A percentile compares a stretch with the other conserved stretches of the same genome.
These are phyloP conservation scores for Stylophora pistillata DNA, from an alignment of 64 coral and sea anemone species.

Conservation along the genomic window DNA sequence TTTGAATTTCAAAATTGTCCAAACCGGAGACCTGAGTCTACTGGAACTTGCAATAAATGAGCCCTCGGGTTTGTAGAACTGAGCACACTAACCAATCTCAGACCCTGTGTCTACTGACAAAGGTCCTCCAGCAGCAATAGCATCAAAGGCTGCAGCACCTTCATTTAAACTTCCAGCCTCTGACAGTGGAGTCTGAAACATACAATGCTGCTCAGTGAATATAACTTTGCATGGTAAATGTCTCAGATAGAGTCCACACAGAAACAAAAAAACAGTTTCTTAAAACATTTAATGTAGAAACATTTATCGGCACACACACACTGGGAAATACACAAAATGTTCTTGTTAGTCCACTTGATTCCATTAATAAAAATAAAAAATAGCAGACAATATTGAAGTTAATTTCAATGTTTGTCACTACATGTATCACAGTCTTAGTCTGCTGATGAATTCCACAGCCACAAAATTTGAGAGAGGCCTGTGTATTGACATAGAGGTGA, in stretches of 20 bases:
- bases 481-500: too few relatives aligned
- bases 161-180: constrained; percentile 77
- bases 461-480: too few relatives aligned
- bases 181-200: constrained; percentile 78
- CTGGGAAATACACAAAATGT: too few relatives aligned
- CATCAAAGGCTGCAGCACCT: constrained; percentile 87
- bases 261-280: not conserved
- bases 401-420: too few relatives aligned
- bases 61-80: not conserved
- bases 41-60: not conserved
- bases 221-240: not conserved
- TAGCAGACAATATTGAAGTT: too few relatives aligned
- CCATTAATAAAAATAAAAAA: too few relatives aligned
- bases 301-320: too few relatives aligned
- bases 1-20: too few relatives aligned
- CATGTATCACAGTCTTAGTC: too few relatives aligned
- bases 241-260: not conserved
- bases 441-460: too few relatives aligned
- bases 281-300: too few relatives aligned
- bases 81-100: constrained; percentile 50
- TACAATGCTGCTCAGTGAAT: not conserved
- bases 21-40: not conserved
- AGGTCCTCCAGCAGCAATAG: constrained; percentile 81
- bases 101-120: constrained; percentile 63
- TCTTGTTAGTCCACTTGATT: too few relatives aligned